Percentiles rank a stretch among this genome's conserved stretches.
phyloP scores from a whole-genome alignment of 2,888 invertebrate genomes.

The Lumbricus terrestris region DNA sequence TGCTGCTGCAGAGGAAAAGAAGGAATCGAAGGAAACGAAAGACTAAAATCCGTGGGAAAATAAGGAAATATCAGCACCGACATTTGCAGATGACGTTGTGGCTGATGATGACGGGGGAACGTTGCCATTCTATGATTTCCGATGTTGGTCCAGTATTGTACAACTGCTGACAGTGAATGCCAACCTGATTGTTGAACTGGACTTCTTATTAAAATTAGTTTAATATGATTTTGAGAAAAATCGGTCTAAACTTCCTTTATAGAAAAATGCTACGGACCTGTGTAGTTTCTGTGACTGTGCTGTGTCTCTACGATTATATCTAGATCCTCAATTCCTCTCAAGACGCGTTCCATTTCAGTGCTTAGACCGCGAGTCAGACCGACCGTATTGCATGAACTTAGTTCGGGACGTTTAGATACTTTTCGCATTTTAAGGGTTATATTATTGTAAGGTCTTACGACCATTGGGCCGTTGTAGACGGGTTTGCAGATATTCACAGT shows the following conservation, averaged over 20 bases:
- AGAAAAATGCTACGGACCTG: neutral
- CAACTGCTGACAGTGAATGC: constrained; percentile 3
- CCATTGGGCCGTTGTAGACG: neutral
- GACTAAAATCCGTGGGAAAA: neutral
- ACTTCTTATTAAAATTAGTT: constrained; percentile 3
- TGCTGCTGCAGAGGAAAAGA: neutral
- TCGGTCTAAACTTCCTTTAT: neutral
- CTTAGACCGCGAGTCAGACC: neutral
- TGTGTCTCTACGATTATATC: constrained; percentile 3
- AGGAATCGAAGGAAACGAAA: neutral
- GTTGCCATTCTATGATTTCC: constrained; percentile 3
- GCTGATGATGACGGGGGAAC: neutral
- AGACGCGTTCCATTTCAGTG: neutral
- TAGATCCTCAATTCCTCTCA: neutral
- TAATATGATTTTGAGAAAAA: neutral
- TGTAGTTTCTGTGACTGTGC: neutral
- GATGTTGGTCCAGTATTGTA: neutral
- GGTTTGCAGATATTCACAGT: neutral
- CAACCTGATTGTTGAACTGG: constrained; percentile 3
- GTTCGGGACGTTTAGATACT: neutral
- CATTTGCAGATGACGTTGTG: constrained; percentile 3
- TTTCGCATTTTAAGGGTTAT: neutral
- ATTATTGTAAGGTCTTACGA: neutral
- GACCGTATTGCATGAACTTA: neutral
- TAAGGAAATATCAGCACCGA: neutral